A percentile compares a stretch with the other conserved stretches of the same genome.
Conservation (phyloP, 2,888 invertebrate genomes). For the Cheilosia variabilis region DNA sequence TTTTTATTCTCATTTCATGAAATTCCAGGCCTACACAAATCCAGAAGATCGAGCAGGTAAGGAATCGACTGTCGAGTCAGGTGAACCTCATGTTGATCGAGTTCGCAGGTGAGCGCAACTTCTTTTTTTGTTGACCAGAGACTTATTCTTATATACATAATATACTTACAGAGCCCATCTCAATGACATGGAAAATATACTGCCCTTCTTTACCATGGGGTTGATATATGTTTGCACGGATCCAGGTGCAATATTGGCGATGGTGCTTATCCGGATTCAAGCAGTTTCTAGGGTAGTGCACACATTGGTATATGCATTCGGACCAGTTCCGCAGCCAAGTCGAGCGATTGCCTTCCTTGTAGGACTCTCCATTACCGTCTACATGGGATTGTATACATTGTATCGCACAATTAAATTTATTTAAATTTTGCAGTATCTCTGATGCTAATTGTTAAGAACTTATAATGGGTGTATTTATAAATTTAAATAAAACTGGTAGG, state of each 20-base stretch:
- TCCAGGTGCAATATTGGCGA: conserved; percentile 85
- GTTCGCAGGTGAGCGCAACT: conserved; percentile 82
- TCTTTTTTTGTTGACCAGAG: neutral
- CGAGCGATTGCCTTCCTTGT: conserved; percentile 84
- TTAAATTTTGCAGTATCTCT: conserved; percentile 5
- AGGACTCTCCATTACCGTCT: conserved; percentile 84
- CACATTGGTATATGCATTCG: conserved; percentile 87
- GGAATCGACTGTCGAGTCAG: conserved; percentile 79
- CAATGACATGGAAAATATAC: conserved; percentile 89
- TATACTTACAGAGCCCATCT: conserved; percentile 86
- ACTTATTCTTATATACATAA: conserved; percentile 45
- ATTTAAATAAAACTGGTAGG: neutral
- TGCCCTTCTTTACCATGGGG: conserved; percentile 86
- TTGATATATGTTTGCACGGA: conserved; percentile 85
- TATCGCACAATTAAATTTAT: conserved; percentile 52
- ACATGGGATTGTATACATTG: conserved; percentile 82
- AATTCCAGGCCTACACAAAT: conserved; percentile 82
- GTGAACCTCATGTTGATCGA: conserved; percentile 85
- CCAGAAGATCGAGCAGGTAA: conserved; percentile 81
- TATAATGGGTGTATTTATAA: neutral
- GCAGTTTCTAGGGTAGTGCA: conserved; percentile 85
- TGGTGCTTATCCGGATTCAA: conserved; percentile 85
- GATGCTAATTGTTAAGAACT: neutral
- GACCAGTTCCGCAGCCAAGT: conserved; percentile 86
- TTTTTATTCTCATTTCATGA: neutral